Base-by-base conservation (phyloP, 2,797 vertebrate genomes). In the Setipinna tenuifilis region DNA sequence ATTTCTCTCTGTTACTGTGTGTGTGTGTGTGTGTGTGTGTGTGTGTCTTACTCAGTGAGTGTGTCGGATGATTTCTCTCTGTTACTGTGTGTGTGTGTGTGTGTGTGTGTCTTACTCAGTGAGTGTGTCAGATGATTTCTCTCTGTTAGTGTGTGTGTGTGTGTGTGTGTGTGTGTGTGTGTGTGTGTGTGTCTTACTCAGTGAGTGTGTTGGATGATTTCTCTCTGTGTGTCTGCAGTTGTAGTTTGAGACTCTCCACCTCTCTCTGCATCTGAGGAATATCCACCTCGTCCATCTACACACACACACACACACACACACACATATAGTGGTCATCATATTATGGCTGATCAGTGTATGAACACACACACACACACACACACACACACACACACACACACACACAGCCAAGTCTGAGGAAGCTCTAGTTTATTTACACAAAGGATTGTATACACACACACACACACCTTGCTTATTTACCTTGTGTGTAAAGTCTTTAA, bases 231-330 rank as follows among this genome's bases (percentile, higher is more conserved):
- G 95, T 97, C 28, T 97, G 95, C 95, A 99, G 95, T 92, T 99
- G 98, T 92, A 98, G 96, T 91, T 98, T 98, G 89, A 98, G 96
- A 88, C 97, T 99, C 84, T 99, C 98, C 68, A 99, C 97, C 93
- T 99, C 97, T 85, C 97, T 97, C 91, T 96, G 97, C 97, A 99
- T 96, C 92, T 98, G 98, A 1, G 96, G 97, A 16, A 96, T 94
- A 2, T 99, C 98, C 93, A 97, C 94, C 89, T 99, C 98, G 0
- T 98, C 98, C 98, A 99, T 99, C 87, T 91, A 19, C 41, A 10
- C 17, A 87, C 6, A 68, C 23, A 65, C 59, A 68, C 25, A 57
- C 57, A 59, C 50, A 54, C 50, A 54, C 50, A 54, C 50, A 54
- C 12, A 14, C 50, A 48, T 48, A n/a, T n/a, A n/a, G n/a, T n/a